These are phyloP conservation scores for Tolmerus cingulatus DNA, from an alignment of 2,888 invertebrate species.

Conservation along the genomic window DNA sequence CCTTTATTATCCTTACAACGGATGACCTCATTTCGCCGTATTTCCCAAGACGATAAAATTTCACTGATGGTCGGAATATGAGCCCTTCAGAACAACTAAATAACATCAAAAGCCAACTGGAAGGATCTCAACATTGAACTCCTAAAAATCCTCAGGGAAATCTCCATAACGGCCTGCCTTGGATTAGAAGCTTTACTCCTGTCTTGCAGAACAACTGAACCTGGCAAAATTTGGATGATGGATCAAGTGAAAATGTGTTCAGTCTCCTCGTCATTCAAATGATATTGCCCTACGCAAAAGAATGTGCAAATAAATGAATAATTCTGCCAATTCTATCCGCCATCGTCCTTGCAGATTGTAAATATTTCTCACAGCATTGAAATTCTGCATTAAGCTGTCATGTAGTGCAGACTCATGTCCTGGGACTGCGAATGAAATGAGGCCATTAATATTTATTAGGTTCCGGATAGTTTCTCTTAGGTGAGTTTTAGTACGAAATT, in stretches of 20 bases:
- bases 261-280: background rate
- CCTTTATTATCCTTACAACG: background rate
- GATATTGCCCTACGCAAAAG: background rate
- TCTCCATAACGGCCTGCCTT: background rate
- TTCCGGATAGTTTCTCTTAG: background rate
- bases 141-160: background rate
- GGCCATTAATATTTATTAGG: background rate
- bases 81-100: background rate
- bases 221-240: background rate
- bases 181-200: background rate
- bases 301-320: background rate
- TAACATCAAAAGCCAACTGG: background rate
- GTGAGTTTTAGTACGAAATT: background rate
- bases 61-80: background rate
- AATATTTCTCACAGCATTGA: background rate
- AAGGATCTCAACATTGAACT: background rate
- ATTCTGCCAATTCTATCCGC: background rate
- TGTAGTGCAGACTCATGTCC: background rate
- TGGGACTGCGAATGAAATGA: background rate
- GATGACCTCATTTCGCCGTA: background rate
- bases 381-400: background rate
- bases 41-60: background rate
- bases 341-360: background rate
- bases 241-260: background rate
- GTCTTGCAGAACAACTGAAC: background rate